Evolutionary conservation across 2,888 invertebrate species (phyloP).

Genomic region (Cerceris rybyensis): DNA sequence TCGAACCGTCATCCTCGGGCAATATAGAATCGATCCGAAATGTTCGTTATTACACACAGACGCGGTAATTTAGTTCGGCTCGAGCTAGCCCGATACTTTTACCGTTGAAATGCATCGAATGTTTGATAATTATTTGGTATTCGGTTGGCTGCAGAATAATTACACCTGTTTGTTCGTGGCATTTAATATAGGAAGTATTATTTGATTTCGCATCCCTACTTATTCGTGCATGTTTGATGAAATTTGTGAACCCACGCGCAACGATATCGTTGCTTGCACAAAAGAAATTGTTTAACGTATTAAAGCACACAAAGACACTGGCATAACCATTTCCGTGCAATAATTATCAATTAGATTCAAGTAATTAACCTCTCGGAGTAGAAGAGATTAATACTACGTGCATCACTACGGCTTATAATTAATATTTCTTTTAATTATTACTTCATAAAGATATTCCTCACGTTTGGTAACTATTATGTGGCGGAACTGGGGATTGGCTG

Average conservation of each 20-base stretch:
- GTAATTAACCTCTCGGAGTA: no score
- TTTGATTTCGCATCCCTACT: constrained; percentile 60
- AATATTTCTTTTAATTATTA: no score
- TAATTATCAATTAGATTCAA: no score
- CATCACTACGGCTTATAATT: no score
- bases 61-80: constrained; percentile 56
- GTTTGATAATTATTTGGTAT: constrained; percentile 66
- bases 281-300: neutral
- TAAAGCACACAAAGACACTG: no score
- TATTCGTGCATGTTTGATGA: constrained; percentile 58
- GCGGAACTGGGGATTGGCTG: no score
- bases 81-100: constrained; percentile 54
- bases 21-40: constrained; percentile 44
- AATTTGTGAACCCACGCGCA: constrained; percentile 39
- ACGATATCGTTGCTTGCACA: constrained; percentile 17
- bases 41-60: constrained; percentile 50
- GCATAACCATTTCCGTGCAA: no score
- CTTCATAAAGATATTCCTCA: no score
- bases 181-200: constrained; percentile 65
- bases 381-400: no score
- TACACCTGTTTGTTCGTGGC: constrained; percentile 65
- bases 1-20: constrained; percentile 32
- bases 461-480: no score
- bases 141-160: constrained; percentile 62
- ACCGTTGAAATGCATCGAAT: constrained; percentile 47